A percentile compares a stretch with the other conserved stretches of the same genome.
These are phyloP conservation scores for Ciconia boyciana DNA, from an alignment of 2,113 vertebrate genomes.

Conservation along the genomic window DNA sequence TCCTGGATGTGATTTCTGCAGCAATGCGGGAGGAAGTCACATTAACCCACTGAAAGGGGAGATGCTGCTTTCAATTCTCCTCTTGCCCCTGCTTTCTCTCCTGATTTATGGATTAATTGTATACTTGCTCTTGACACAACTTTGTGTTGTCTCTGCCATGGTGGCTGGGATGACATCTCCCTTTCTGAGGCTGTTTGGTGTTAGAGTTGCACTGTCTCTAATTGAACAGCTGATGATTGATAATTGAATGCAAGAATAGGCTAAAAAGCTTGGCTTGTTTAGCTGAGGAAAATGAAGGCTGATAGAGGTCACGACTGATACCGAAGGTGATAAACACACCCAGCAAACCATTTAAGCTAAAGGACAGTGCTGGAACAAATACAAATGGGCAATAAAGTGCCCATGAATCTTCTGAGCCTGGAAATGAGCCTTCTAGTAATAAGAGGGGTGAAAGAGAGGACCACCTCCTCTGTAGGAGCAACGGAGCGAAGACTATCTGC, in stretches of 20 bases:
- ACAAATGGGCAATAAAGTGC: constrained; percentile 19
- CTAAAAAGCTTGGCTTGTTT: constrained; percentile 43
- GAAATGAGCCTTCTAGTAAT: background rate
- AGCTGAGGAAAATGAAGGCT: constrained; percentile 5
- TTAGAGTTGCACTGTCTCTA: background rate
- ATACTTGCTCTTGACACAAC: background rate
- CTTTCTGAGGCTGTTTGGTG: background rate
- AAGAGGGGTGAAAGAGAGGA: background rate
- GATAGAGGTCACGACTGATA: constrained; percentile 7
- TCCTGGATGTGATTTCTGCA: constrained; percentile 32
- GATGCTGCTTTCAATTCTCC: constrained; percentile 23
- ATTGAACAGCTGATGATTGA: constrained; percentile 51
- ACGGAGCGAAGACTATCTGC: background rate
- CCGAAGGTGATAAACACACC: background rate
- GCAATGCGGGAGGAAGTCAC: constrained; percentile 6
- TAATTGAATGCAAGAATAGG: constrained; percentile 15
- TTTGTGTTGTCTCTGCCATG: background rate
- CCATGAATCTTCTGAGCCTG: constrained; percentile 35
- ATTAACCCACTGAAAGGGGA: constrained; percentile 24
- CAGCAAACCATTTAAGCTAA: constrained; percentile 18
- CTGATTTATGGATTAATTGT: constrained; percentile 14
- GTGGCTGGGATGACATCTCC: background rate
- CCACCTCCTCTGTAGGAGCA: background rate
- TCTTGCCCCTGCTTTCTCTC: background rate
- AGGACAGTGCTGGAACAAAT: constrained; percentile 40